These are phyloP conservation scores for Murina feae DNA, from an alignment of 2,113 vertebrate genomes.

Conservation along the genomic window DNA sequence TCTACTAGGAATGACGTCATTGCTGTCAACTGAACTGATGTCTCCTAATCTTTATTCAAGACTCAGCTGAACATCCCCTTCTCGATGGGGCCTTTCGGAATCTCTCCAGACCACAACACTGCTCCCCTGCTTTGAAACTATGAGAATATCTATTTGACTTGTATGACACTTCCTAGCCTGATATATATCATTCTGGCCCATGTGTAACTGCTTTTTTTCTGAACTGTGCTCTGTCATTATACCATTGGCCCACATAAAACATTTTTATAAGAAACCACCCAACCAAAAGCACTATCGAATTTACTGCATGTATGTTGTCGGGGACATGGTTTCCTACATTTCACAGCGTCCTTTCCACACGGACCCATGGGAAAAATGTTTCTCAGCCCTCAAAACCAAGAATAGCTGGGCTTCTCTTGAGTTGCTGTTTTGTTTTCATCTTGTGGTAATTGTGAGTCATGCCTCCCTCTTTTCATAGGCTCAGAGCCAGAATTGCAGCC, in stretches of 20 bases:
- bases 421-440: constrained; percentile 55
- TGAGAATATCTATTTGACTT: neutral
- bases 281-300: neutral
- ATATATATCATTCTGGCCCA: neutral
- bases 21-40: neutral
- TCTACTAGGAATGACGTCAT: neutral
- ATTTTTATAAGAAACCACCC: neutral
- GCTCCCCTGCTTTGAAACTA: neutral
- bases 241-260: neutral
- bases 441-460: constrained; percentile 65
- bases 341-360: neutral
- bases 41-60: neutral
- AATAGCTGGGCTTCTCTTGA: constrained; percentile 45
- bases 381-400: constrained; percentile 35
- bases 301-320: neutral
- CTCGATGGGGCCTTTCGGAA: neutral
- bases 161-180: neutral
- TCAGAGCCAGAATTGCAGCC: constrained; percentile 50
- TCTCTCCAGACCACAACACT: neutral
- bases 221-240: neutral
- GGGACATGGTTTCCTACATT: neutral
- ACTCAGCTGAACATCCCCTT: neutral
- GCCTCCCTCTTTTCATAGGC: constrained; percentile 61
- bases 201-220: constrained; percentile 9
- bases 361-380: constrained; percentile 43